phyloP scores from a whole-genome alignment of 92 coral and sea anemone genomes.

The Micromussa lordhowensis region DNA sequence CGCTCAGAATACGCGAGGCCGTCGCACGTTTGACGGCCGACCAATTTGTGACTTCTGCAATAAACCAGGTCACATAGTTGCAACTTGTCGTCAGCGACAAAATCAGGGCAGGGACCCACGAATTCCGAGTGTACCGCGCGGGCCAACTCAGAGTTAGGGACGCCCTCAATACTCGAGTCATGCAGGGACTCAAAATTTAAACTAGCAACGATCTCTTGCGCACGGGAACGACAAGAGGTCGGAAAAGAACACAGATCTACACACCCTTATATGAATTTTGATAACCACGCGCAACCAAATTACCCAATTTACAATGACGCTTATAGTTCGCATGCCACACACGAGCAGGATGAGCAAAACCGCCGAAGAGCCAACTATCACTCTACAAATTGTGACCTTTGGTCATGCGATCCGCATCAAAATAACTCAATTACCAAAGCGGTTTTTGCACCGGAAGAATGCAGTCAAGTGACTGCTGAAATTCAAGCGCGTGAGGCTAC shows the following conservation, averaged over 20 bases:
- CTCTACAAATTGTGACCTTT: too few relatives aligned
- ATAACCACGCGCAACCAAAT: too few relatives aligned
- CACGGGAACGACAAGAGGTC: constrained; percentile 6
- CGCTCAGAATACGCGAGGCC: background rate
- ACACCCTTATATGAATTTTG: background rate
- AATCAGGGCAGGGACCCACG: background rate
- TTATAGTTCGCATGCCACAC: too few relatives aligned
- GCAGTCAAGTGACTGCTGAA: too few relatives aligned
- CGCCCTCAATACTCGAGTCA: background rate
- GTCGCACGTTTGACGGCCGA: background rate
- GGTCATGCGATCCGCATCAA: too few relatives aligned
- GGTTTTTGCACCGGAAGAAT: too few relatives aligned
- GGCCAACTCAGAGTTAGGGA: background rate
- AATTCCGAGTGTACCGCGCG: background rate
- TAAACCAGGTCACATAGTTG: background rate
- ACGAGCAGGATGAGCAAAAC: too few relatives aligned
- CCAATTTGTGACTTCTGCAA: constrained; percentile 19
- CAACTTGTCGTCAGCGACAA: background rate
- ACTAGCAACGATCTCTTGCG: constrained; percentile 13
- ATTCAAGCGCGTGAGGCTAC: too few relatives aligned
- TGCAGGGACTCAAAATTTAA: background rate
- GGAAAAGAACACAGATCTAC: background rate
- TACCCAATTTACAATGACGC: too few relatives aligned
- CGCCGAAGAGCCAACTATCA: too few relatives aligned
- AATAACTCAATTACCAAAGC: too few relatives aligned